Conservation (phyloP, 2,888 invertebrate genomes). For the Epiblema foenella region DNA sequence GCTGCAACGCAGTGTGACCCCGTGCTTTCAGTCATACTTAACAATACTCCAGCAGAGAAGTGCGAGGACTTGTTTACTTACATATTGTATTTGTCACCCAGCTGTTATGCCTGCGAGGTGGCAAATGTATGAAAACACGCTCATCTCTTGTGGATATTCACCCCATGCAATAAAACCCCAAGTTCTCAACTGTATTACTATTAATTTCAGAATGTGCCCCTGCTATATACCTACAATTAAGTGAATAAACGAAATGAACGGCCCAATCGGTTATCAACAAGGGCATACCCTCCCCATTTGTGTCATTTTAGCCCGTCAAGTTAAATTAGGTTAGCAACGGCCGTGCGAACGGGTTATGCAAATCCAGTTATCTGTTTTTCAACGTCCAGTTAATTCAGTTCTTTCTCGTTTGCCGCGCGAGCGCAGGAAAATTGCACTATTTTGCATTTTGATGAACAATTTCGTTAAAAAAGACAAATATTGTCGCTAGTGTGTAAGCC, state of each 20-base stretch:
- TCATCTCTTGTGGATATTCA: too few species aligned
- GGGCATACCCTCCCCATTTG: constrained; percentile 50
- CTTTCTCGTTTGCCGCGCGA: constrained; percentile 65
- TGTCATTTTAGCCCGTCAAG: constrained; percentile 67
- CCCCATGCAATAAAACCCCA: too few species aligned
- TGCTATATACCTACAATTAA: background rate
- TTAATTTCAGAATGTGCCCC: background rate
- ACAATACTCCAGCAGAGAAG: too few species aligned
- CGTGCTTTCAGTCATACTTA: too few species aligned
- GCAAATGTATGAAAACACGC: too few species aligned
- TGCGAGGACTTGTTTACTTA: too few species aligned
- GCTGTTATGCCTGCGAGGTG: too few species aligned
- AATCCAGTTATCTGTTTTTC: constrained; percentile 80
- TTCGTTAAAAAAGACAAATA: constrained; percentile 50
- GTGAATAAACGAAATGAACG: background rate
- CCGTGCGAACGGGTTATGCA: constrained; percentile 78
- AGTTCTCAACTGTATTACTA: background rate
- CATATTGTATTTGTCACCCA: too few species aligned
- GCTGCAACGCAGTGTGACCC: too few species aligned
- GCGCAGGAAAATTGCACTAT: constrained; percentile 69
- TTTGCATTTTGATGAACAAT: constrained; percentile 82
- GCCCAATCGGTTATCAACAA: constrained; percentile 19
- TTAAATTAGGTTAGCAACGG: constrained; percentile 73
- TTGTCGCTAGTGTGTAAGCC: constrained; percentile 14
- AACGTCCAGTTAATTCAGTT: constrained; percentile 79